A percentile compares a stretch with the other conserved stretches of the same genome.
Evolutionary conservation across 2,113 vertebrate species (phyloP).

Genomic region (Silurus asotus): DNA sequence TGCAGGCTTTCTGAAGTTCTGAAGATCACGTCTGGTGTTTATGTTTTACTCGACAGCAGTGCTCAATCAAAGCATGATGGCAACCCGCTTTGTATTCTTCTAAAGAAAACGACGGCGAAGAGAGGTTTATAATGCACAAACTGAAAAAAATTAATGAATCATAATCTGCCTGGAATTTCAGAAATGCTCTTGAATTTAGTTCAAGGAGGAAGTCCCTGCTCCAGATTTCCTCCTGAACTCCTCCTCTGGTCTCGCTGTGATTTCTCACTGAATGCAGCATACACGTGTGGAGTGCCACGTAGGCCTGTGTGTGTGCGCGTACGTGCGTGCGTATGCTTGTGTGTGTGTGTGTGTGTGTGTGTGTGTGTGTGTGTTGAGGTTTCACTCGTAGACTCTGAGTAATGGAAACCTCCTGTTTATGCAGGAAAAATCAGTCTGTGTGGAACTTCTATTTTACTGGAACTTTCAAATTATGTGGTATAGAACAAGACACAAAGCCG

Average conservation of each 20-base stretch:
- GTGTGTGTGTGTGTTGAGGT: constrained; percentile 50
- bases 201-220: constrained; percentile 52
- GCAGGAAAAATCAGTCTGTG: constrained; percentile 60
- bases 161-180: constrained; percentile 41
- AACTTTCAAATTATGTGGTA: neutral
- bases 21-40: constrained; percentile 1
- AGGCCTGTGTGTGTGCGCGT: constrained; percentile 56
- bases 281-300: constrained; percentile 73
- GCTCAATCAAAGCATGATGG: neutral
- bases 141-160: constrained; percentile 6
- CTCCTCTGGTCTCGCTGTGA: constrained; percentile 58
- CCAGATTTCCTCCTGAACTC: constrained; percentile 53
- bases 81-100: constrained; percentile 25
- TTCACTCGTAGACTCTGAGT: constrained; percentile 56
- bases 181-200: constrained; percentile 18
- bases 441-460: constrained; percentile 22
- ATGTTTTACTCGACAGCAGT: neutral
- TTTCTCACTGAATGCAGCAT: constrained; percentile 40
- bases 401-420: constrained; percentile 73
- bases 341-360: constrained; percentile 47
- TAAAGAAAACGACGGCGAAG: neutral
- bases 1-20: constrained; percentile 5
- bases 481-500: constrained; percentile 22
- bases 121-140: constrained; percentile 29
- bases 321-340: constrained; percentile 49